phyloP scores from a whole-genome alignment of 2,797 vertebrate species.

The Neopelma chrysocephalum region DNA sequence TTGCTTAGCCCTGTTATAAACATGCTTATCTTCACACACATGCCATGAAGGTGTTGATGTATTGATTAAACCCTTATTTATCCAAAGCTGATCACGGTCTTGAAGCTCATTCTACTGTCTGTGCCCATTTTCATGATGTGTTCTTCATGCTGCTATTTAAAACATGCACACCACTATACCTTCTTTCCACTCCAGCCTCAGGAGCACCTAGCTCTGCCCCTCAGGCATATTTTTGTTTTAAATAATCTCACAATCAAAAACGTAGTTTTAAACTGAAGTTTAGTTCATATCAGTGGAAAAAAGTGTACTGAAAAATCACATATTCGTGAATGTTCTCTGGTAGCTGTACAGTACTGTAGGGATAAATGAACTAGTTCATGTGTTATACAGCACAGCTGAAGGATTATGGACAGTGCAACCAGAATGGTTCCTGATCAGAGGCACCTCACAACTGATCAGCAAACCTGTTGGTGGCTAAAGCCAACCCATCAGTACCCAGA shows the following conservation, averaged over 20 bases:
- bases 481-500: background rate
- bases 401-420: background rate
- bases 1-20: background rate
- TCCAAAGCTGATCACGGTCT: background rate
- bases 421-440: background rate
- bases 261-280: background rate
- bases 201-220: background rate
- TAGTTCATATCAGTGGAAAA: background rate
- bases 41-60: background rate
- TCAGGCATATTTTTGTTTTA: background rate
- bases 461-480: background rate
- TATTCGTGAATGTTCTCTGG: background rate
- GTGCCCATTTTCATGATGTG: background rate
- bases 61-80: background rate
- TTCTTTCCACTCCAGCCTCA: background rate
- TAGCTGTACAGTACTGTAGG: background rate
- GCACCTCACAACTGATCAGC: background rate
- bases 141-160: background rate
- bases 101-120: background rate
- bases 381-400: background rate
- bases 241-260: background rate
- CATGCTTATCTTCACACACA: background rate
- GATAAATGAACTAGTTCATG: background rate
- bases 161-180: accelerated
- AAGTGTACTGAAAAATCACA: background rate